These are phyloP conservation scores for Pteruthius melanotis DNA, from an alignment of 2,113 vertebrate genomes.

Conservation along the genomic window DNA sequence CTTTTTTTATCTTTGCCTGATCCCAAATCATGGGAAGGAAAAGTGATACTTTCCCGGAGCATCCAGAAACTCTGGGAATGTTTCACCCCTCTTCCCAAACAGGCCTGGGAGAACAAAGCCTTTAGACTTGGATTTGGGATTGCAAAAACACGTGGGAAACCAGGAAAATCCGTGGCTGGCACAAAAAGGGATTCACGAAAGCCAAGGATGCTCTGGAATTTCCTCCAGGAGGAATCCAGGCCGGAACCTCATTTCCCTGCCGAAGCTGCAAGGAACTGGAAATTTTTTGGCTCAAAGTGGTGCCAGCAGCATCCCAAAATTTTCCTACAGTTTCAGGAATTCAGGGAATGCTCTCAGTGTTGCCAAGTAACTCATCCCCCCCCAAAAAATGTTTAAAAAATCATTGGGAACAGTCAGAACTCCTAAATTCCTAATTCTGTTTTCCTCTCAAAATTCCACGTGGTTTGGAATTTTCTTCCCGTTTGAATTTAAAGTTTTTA, in stretches of 20 bases:
- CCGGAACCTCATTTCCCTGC: not conserved
- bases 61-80: not conserved
- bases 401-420: too few relatives aligned
- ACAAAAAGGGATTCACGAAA: not conserved
- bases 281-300: not conserved
- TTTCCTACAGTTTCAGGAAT: not conserved
- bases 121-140: not conserved
- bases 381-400: not conserved
- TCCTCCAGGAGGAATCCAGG: not conserved
- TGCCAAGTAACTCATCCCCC: too few relatives aligned
- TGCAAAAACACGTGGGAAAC: not conserved
- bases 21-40: not conserved
- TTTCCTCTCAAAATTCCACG: not conserved
- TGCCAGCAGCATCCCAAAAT: fast-evolving
- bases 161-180: not conserved
- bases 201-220: not conserved
- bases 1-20: not conserved
- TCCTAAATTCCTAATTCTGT: not conserved
- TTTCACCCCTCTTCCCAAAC: not conserved
- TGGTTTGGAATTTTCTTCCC: not conserved
- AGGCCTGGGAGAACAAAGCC: not conserved
- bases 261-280: not conserved
- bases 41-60: not conserved
- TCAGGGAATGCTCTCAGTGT: not conserved
- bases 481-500: not conserved